A percentile compares a stretch with the other conserved stretches of the same genome.
Conservation (phyloP, 2,888 invertebrate genomes). For the Quadriops clusia region DNA sequence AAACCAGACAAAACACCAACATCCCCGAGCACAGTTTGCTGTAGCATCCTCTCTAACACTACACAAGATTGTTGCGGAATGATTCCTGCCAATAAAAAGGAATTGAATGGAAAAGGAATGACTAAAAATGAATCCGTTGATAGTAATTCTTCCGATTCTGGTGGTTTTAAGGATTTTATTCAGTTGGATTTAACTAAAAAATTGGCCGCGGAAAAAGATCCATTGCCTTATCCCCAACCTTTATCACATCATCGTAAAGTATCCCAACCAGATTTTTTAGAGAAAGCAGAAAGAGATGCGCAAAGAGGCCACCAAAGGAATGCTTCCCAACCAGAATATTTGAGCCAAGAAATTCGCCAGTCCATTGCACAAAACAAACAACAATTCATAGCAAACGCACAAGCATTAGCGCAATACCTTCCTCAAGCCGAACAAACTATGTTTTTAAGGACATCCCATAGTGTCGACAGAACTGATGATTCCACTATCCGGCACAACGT, state of each 20-base stretch:
- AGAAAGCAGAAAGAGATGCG: conserved; percentile 18
- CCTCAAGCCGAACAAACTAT: conserved; percentile 31
- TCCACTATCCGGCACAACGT: conserved; percentile 9
- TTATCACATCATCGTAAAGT: conserved; percentile 29
- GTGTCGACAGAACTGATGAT: conserved; percentile 14
- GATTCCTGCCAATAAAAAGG: conserved; percentile 32
- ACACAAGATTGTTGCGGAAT: conserved; percentile 37
- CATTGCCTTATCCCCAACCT: conserved; percentile 8
- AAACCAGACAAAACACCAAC: conserved; percentile 29
- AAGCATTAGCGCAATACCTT: conserved; percentile 33
- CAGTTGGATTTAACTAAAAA: conserved; percentile 27
- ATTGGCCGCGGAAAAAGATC: conserved; percentile 10
- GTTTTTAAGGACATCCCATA: conserved; percentile 9
- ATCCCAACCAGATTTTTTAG: conserved; percentile 31
- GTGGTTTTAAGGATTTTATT: conserved; percentile 37
- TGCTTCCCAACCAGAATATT: conserved; percentile 27
- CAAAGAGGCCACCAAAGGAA: conserved; percentile 27
- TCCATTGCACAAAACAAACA: conserved; percentile 23
- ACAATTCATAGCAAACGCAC: conserved; percentile 30
- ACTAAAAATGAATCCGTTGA: conserved; percentile 35
- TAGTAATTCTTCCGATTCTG: conserved; percentile 37
- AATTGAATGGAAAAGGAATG: conserved; percentile 28
- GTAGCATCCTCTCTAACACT: conserved; percentile 35
- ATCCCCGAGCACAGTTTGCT: conserved; percentile 37
- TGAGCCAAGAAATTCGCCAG: conserved; percentile 17